Base-by-base conservation (phyloP, 2,888 invertebrate species). In the Limulus polyphemus region DNA sequence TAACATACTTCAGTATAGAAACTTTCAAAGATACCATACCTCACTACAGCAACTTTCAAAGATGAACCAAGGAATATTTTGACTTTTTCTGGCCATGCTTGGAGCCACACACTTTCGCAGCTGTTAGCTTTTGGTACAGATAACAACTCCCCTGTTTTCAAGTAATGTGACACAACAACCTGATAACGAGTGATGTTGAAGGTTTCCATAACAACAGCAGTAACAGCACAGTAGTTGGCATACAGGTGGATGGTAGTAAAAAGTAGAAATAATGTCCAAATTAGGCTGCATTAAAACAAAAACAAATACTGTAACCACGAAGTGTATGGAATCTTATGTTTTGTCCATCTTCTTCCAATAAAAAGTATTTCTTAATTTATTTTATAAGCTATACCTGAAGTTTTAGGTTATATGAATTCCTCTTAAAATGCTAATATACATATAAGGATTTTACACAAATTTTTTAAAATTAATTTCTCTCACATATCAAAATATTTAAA, bases 151-250 rank as follows among this genome's bases (percentile, higher is more conserved):
- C 84, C 83, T 17, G 80, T 78, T 17, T 77, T 78, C 62, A 89
- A 78, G 75, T 85, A 92, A 58, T 82, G 79, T 68, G 84, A 81
- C 46, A 92, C 78, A 0, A 86, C 78, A 62, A 87, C 80, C 17
- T 86, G 78, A 68, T 88, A 83, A 58, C 95, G 82, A 47, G 87
- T 83, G 71, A 84, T 84, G 74, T 95, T 97, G 52, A 95, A 81
- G 0, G 87, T 85, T 69, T 84, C 83, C 74, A 95, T 81, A 69
- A 85, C 82, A 11, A 97, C 82, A 0, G 88, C 80, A 67, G 83
- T 83, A 0, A 97, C 90, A 1, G 95, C 94, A 70, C 82, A 81
- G 74, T 90, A 91, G 78, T 98, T 98, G 58, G 88, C 86, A 73
- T 83, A 83, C 14, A 98, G 79, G 78, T 98, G 97, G 14, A 91